Base-by-base conservation (phyloP, 2,113 vertebrate species). In the Uria lomvia region DNA sequence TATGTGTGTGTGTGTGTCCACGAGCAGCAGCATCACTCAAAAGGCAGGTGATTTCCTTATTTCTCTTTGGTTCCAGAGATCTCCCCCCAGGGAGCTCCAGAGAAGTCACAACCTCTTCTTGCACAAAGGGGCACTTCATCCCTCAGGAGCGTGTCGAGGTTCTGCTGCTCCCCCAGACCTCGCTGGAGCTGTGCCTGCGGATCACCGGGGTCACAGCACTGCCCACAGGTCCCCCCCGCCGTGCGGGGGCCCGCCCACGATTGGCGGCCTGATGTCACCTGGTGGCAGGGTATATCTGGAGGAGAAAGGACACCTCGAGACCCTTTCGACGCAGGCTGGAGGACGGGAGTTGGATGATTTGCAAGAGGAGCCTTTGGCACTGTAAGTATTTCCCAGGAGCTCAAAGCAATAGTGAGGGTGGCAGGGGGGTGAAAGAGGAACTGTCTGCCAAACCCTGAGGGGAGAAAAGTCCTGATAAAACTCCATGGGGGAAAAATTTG, bases 271-370 rank as follows among this genome's bases (percentile, higher is more conserved):
- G 95, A 96, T 72, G 62, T 92, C 86, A 97, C 86, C 91, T 75
- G 60, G 47, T 75, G 24, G 80, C 56, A 92, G 92, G 59, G 87
- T 97, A 98, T 98, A 98, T 97, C 74, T 94, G 70, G 50, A 80
- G 89, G 83, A 96, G 87, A 96, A 94, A 73, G 66, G 55, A 73
- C 55, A 55, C 53, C 82, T 96, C 74, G 80, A 97, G 79, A 79
- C 62, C 74, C 56, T 82, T 96, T 84, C 89, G 81, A 34, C 42
- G 0, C 71, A 82, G 15, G 23, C 53, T 72, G 72, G 73, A 96
- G 74, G 88, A 92, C 79, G 0, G 72, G 79, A 84, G n/a, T 85
- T 78, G 83, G 62, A 92, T 86, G 87, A 70, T 86, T 96, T 90
- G 62, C 53, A 84, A 94, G 95, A 94, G 75, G 83, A 97, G 50